These are phyloP conservation scores for Isoperla grammatica DNA, from an alignment of 2,888 invertebrate genomes.

Conservation along the genomic window DNA sequence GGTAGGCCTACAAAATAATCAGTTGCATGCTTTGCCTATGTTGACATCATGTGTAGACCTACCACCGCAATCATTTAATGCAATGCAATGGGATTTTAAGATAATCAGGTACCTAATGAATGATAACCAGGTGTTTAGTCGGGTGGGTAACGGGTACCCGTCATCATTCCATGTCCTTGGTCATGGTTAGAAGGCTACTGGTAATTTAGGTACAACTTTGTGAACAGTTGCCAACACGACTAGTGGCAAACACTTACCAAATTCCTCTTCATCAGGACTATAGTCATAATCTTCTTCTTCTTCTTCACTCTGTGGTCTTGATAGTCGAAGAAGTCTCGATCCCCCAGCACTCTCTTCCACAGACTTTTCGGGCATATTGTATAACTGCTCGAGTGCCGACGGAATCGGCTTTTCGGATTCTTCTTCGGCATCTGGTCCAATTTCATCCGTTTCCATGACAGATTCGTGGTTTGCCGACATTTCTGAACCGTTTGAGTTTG, in stretches of 20 bases:
- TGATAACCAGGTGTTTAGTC: too few species aligned
- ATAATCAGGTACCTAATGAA: too few species aligned
- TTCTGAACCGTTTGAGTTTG: constrained; percentile 43
- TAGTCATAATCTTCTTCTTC: constrained; percentile 80
- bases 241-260: constrained; percentile 53
- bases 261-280: constrained; percentile 79
- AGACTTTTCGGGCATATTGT: constrained; percentile 43
- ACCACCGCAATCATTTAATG: too few species aligned
- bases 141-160: too few species aligned
- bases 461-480: constrained; percentile 41
- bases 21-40: too few species aligned
- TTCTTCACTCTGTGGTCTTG: constrained; percentile 69
- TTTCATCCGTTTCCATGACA: constrained; percentile 34
- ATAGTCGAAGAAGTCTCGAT: constrained; percentile 53
- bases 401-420: constrained; percentile 34
- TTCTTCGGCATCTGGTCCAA: constrained; percentile 42
- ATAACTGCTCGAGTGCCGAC: constrained; percentile 52
- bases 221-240: too few species aligned
- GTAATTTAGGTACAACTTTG: too few species aligned
- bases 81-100: too few species aligned
- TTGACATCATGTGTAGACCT: too few species aligned
- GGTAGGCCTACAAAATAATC: too few species aligned
- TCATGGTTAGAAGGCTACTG: too few species aligned
- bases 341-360: constrained; percentile 31
- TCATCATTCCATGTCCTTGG: too few species aligned